These are phyloP conservation scores for Panzeria rudis DNA, from an alignment of 2,888 invertebrate species.

Conservation along the genomic window DNA sequence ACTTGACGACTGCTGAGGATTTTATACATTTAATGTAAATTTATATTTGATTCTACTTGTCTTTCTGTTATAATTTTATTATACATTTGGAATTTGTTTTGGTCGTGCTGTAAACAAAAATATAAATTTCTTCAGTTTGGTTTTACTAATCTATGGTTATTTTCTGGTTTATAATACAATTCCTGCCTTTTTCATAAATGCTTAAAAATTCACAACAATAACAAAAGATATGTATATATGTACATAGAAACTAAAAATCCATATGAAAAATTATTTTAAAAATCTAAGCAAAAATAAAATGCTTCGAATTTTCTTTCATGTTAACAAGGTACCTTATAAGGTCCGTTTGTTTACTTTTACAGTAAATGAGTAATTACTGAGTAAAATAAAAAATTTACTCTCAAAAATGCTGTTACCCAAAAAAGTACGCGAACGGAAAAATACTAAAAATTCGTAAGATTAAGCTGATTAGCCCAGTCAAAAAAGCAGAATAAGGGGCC, in stretches of 20 bases:
- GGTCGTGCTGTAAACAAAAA: neutral
- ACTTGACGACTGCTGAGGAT: constrained; percentile 52
- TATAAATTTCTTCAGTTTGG: neutral
- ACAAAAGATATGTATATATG: neutral
- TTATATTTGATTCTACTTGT: constrained; percentile 39
- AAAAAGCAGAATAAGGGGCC: too few relatives aligned
- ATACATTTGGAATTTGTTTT: neutral
- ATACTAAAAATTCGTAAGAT: too few relatives aligned
- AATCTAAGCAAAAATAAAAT: neutral
- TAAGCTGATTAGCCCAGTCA: too few relatives aligned
- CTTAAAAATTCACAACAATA: neutral
- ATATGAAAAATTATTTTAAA: neutral
- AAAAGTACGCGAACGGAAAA: too few relatives aligned
- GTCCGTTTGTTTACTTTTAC: too few relatives aligned
- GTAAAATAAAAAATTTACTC: too few relatives aligned
- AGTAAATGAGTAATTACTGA: too few relatives aligned
- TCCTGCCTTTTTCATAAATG: neutral
- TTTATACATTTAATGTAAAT: constrained; percentile 58
- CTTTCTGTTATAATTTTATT: constrained; percentile 24
- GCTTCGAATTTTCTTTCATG: neutral
- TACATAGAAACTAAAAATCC: neutral
- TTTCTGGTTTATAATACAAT: neutral
- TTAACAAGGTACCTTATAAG: too few relatives aligned
- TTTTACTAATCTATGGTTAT: neutral
- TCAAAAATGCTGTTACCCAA: too few relatives aligned